A percentile compares a stretch with the other conserved stretches of the same genome.
Evolutionary conservation across 2,797 vertebrate genomes (phyloP).

Genomic region (Intellagama lesueurii): DNA sequence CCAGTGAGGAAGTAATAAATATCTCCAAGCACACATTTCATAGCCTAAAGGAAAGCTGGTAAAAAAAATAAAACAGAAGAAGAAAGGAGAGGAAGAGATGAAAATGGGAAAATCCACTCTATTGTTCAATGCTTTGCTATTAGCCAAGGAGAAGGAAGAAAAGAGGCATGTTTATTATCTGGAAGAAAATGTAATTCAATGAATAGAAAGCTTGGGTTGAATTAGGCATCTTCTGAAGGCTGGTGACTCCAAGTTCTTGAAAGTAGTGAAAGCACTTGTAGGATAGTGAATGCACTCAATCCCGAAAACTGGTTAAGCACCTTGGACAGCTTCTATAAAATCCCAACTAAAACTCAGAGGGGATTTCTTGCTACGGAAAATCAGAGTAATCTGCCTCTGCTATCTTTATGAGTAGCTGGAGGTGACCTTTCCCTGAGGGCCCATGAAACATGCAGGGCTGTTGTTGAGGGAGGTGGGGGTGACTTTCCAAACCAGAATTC

Average conservation of each 20-base stretch:
- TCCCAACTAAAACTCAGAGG: too few relatives aligned
- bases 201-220: not conserved
- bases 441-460: too few relatives aligned
- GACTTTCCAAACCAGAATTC: too few relatives aligned
- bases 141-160: not conserved
- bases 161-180: not conserved
- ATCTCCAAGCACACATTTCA: slow-evolving; percentile 40
- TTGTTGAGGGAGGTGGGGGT: too few relatives aligned
- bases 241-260: not conserved
- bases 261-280: not conserved
- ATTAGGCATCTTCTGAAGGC: not conserved
- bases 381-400: not conserved
- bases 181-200: not conserved
- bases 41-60: slow-evolving; percentile 25
- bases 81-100: not conserved
- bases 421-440: too few relatives aligned
- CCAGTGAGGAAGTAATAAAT: slow-evolving; percentile 48
- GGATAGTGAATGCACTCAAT: not conserved
- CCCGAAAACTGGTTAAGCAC: not conserved
- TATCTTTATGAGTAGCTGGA: too few relatives aligned
- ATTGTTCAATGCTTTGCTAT: slow-evolving; percentile 9
- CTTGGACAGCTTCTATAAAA: too few relatives aligned
- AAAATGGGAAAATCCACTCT: not conserved
- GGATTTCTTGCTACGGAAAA: too few relatives aligned
- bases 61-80: not conserved